A percentile compares a stretch with the other conserved stretches of the same genome.
These are phyloP conservation scores for Dynastes hyllus DNA, from an alignment of 2,888 invertebrate species.

Conservation along the genomic window DNA sequence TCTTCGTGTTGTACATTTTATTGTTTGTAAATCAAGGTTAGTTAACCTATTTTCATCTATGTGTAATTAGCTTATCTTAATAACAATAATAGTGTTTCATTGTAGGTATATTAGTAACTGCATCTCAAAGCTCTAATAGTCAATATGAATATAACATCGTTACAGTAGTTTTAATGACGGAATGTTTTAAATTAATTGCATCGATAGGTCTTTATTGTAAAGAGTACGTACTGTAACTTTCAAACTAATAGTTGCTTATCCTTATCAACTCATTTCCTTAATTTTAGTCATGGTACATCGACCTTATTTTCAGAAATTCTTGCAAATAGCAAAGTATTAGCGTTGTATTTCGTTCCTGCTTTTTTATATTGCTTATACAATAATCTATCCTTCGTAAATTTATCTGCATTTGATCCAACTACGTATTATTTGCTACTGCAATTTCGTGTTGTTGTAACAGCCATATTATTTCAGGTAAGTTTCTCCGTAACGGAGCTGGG, in stretches of 20 bases:
- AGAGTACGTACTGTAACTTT: constrained; percentile 73
- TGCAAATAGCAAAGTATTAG: constrained; percentile 79
- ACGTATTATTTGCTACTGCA: constrained; percentile 94
- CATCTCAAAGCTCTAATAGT: constrained; percentile 87
- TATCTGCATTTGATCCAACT: constrained; percentile 94
- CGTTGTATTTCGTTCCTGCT: constrained; percentile 92
- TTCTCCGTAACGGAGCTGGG: constrained; percentile 1
- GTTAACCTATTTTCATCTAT: constrained; percentile 57
- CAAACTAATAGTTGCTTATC: neutral
- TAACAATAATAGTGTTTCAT: constrained; percentile 43
- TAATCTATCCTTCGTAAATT: constrained; percentile 92
- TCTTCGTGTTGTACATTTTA: constrained; percentile 90
- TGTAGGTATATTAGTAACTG: constrained; percentile 91
- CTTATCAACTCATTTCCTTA: neutral
- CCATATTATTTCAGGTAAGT: constrained; percentile 90
- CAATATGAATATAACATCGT: constrained; percentile 91
- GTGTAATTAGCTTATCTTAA: neutral
- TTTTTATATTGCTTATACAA: constrained; percentile 95
- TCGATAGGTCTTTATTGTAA: constrained; percentile 82
- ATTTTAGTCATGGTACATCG: constrained; percentile 77
- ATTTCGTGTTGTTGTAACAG: constrained; percentile 93
- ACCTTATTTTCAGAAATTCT: constrained; percentile 75
- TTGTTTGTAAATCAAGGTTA: constrained; percentile 95
- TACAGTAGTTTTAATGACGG: constrained; percentile 91
- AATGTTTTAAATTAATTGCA: constrained; percentile 86